Percentiles rank a stretch among this genome's conserved stretches.
Evolutionary conservation across 1,140 invertebrate species (phyloP).

Genomic region (Tetraneura akinire): DNA sequence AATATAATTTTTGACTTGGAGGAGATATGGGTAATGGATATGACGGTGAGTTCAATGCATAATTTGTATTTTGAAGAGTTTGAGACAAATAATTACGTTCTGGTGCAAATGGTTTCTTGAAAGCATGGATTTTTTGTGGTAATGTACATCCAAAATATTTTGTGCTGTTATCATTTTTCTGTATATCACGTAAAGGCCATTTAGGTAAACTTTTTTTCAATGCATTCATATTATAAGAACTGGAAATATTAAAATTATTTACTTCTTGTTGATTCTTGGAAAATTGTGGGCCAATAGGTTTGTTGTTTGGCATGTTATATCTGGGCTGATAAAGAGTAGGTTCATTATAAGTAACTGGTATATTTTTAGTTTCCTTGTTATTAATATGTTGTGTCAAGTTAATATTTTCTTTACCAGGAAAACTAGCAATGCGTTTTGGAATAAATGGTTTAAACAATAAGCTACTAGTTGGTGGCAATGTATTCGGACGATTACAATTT

Average conservation of each 20-base stretch:
- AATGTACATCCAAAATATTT: constrained; percentile 1
- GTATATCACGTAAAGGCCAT: constrained; percentile 6
- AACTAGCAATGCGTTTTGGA: background rate
- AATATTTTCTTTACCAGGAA: constrained; percentile 1
- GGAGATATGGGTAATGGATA: background rate
- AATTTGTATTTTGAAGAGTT: background rate
- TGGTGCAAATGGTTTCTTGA: constrained; percentile 14
- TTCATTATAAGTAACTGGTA: background rate
- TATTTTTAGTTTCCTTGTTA: background rate
- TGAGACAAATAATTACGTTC: background rate
- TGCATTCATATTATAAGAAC: constrained; percentile 30
- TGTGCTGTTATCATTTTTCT: background rate
- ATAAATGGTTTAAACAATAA: constrained; percentile 33
- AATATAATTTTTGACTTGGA: background rate
- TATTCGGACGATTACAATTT: constrained; percentile 1
- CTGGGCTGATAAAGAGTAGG: background rate
- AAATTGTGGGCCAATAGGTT: background rate
- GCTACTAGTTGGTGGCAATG: background rate
- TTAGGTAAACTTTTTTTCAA: constrained; percentile 16
- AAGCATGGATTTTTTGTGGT: background rate
- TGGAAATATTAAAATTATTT: background rate
- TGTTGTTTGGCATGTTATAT: background rate
- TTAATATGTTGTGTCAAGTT: background rate
- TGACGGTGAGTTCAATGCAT: background rate
- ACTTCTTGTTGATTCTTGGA: background rate